phyloP scores from a whole-genome alignment of 2,888 invertebrate genomes.

The Amiota communis region DNA sequence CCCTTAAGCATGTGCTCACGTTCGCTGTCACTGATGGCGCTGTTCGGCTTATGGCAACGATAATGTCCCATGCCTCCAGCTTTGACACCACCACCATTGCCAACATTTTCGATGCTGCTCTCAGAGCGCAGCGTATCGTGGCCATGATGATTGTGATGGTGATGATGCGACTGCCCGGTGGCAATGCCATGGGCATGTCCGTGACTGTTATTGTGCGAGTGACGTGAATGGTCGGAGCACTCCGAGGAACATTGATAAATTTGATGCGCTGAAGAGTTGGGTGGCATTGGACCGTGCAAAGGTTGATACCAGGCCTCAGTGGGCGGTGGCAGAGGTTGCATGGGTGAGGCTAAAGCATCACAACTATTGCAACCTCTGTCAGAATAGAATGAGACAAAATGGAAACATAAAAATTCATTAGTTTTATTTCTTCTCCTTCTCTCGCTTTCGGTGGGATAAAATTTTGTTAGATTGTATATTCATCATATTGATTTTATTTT shows the following conservation, averaged over 20 bases:
- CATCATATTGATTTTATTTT: neutral
- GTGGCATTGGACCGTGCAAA: conserved; percentile 60
- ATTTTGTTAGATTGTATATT: too few species aligned
- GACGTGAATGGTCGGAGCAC: conserved; percentile 73
- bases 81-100: conserved; percentile 49
- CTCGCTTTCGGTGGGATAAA: too few species aligned
- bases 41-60: conserved; percentile 48
- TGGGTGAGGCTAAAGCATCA: conserved; percentile 72
- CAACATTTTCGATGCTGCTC: conserved; percentile 67
- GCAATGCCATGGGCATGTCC: conserved; percentile 46
- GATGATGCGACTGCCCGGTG: conserved; percentile 42
- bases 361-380: conserved; percentile 71
- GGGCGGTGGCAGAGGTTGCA: conserved; percentile 68
- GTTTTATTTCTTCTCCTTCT: too few species aligned
- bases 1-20: conserved; percentile 62
- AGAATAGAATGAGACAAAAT: neutral
- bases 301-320: conserved; percentile 72
- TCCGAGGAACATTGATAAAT: conserved; percentile 74
- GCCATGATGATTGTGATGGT: conserved; percentile 36
- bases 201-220: conserved; percentile 56
- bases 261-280: conserved; percentile 68
- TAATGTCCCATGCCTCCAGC: conserved; percentile 41
- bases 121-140: conserved; percentile 65
- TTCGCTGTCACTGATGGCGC: conserved; percentile 26
- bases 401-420: neutral